Percentiles rank a stretch among this genome's conserved stretches.
These are phyloP conservation scores for Onychomys torridus DNA, from an alignment of 2,797 vertebrate genomes.

Conservation along the genomic window DNA sequence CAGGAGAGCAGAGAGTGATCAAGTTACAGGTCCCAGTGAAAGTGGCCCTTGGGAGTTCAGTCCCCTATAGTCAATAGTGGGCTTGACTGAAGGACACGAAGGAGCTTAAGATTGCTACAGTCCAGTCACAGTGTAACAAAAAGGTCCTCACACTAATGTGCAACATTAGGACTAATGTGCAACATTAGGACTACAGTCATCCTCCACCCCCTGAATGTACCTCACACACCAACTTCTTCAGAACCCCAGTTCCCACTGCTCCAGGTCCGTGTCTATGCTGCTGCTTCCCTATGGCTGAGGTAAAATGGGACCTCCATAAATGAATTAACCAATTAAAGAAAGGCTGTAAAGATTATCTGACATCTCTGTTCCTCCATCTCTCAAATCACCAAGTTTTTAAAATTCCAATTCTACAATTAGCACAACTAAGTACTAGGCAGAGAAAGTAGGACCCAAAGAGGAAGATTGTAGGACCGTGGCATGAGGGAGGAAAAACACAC, in stretches of 20 bases:
- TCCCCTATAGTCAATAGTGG: not conserved
- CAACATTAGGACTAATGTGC: not conserved
- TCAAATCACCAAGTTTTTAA: not conserved
- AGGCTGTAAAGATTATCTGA: not conserved
- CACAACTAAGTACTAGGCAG: not conserved
- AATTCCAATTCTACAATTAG: not conserved
- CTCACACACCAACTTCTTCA: too few species aligned
- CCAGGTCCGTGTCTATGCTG: not conserved
- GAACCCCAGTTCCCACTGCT: not conserved
- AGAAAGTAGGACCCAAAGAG: not conserved
- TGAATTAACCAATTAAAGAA: not conserved
- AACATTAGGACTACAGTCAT: not conserved
- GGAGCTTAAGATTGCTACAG: not conserved
- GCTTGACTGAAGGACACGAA: not conserved
- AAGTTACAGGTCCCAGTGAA: not conserved
- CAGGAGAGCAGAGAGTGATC: not conserved
- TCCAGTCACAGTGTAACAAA: not conserved
- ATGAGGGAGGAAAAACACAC: not conserved
- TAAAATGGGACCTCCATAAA: not conserved
- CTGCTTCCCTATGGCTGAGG: not conserved
- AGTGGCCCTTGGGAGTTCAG: not conserved
- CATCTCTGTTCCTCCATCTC: constrained; percentile 7
- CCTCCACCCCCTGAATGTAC: not conserved
- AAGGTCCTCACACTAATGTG: not conserved
- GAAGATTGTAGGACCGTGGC: not conserved